Percentiles rank a stretch among this genome's conserved stretches.
phyloP scores from a whole-genome alignment of 2,113 vertebrate species.

The Dicrurus megarhynchus region DNA sequence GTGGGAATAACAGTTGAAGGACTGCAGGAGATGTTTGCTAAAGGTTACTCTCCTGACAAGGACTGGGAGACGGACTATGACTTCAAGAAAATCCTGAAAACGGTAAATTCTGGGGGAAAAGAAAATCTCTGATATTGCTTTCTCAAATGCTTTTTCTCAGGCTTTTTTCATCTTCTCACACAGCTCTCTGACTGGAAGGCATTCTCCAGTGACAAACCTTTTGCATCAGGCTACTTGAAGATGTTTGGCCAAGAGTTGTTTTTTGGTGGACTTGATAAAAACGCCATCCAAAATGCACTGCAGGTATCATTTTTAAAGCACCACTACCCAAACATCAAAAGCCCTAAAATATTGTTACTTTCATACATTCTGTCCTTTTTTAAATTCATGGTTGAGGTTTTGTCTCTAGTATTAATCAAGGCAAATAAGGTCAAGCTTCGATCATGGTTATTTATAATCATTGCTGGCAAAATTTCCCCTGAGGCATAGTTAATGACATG shows the following conservation, averaged over 20 bases:
- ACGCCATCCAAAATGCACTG: conserved; percentile 16
- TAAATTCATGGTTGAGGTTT: background rate
- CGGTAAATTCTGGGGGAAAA: background rate
- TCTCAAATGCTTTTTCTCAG: background rate
- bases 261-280: conserved; percentile 23
- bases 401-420: background rate
- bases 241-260: conserved; percentile 61
- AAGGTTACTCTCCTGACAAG: background rate
- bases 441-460: conserved; percentile 28
- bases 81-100: conserved; percentile 44
- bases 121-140: background rate
- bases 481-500: background rate
- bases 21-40: conserved; percentile 29
- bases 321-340: background rate
- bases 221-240: conserved; percentile 38
- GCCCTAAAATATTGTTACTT: background rate
- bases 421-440: conserved; percentile 39
- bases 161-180: background rate
- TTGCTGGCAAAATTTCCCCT: background rate
- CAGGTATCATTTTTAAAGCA: conserved; percentile 52
- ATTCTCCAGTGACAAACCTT: conserved; percentile 26
- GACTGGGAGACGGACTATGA: background rate
- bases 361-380: background rate
- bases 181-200: conserved; percentile 64
- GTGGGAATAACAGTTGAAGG: conserved; percentile 43